These are phyloP conservation scores for Drosophila incognita DNA, from an alignment of 2,888 invertebrate species.

Conservation along the genomic window DNA sequence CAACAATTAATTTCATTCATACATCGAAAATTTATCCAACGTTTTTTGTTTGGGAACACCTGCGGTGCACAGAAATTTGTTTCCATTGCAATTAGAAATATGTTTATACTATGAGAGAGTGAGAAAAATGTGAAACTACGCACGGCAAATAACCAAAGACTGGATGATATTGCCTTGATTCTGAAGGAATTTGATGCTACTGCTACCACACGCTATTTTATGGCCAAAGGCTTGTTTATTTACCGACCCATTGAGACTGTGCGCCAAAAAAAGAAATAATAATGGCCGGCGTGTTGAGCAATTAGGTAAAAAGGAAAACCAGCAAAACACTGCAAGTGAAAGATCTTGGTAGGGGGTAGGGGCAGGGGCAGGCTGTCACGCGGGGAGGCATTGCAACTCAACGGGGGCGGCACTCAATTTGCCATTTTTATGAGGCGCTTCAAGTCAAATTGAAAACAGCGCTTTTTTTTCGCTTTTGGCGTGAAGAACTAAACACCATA, in stretches of 20 bases:
- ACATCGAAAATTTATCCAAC: conserved; percentile 30
- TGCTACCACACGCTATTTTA: conserved; percentile 75
- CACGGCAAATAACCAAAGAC: conserved; percentile 16
- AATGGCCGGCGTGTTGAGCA: conserved; percentile 63
- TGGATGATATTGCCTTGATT: background rate
- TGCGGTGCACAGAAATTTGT: conserved; percentile 57
- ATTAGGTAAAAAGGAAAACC: conserved; percentile 61
- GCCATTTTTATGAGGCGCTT: conserved; percentile 80
- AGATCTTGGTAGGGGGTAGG: background rate
- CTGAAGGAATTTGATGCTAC: conserved; percentile 44
- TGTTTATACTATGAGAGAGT: conserved; percentile 12
- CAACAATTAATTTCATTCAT: conserved; percentile 68
- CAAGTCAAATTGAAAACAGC: conserved; percentile 69
- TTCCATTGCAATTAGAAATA: conserved; percentile 75
- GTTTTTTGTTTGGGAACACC: conserved; percentile 38
- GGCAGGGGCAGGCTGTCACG: background rate
- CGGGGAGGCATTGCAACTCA: conserved; percentile 45
- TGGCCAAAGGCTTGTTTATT: conserved; percentile 68
- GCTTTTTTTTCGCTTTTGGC: conserved; percentile 29
- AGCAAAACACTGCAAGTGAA: conserved; percentile 35
- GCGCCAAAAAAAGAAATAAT: conserved; percentile 42
- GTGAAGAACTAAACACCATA: conserved; percentile 43
- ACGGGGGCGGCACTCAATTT: conserved; percentile 80
- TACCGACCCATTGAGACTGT: conserved; percentile 51
- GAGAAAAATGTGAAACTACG: conserved; percentile 21